Evolutionary conservation across 2,888 invertebrate genomes (phyloP).

Genomic region (Microctonus aethiopoides): DNA sequence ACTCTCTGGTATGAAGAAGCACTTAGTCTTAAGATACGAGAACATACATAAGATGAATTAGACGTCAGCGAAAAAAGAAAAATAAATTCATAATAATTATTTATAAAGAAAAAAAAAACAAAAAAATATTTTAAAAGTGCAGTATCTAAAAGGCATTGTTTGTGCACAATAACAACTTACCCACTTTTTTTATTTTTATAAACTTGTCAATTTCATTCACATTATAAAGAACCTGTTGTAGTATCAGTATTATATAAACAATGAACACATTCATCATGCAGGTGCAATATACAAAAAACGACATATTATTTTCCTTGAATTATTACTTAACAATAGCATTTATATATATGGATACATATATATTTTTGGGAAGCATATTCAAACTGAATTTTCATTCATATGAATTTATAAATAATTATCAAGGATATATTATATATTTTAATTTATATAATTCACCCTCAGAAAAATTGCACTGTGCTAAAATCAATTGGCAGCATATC

Average conservation of each 20-base stretch:
- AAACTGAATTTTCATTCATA: not conserved
- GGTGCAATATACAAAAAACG: constrained; percentile 14
- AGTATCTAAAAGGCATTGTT: not conserved
- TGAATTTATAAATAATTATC: not conserved
- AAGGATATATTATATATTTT: not conserved
- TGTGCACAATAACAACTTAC: constrained; percentile 3
- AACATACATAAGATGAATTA: constrained; percentile 3
- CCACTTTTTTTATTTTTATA: not conserved
- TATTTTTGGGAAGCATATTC: constrained; percentile 7
- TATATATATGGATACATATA: not conserved
- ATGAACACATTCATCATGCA: constrained; percentile 6
- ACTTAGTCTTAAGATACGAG: constrained; percentile 33
- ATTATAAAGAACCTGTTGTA: not conserved
- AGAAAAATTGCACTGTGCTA: constrained; percentile 19
- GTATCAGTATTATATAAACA: not conserved
- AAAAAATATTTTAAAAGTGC: not conserved
- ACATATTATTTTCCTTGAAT: not conserved
- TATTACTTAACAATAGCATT: not conserved
- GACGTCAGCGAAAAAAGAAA: not conserved
- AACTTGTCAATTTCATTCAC: not conserved
- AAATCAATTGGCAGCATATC: constrained; percentile 28
- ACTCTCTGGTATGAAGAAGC: constrained; percentile 37
- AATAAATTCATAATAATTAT: no score
- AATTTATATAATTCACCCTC: not conserved
- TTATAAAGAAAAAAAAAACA: not conserved